These are phyloP conservation scores for Gallinago undulata DNA, from an alignment of 2,113 vertebrate species.

Conservation along the genomic window DNA sequence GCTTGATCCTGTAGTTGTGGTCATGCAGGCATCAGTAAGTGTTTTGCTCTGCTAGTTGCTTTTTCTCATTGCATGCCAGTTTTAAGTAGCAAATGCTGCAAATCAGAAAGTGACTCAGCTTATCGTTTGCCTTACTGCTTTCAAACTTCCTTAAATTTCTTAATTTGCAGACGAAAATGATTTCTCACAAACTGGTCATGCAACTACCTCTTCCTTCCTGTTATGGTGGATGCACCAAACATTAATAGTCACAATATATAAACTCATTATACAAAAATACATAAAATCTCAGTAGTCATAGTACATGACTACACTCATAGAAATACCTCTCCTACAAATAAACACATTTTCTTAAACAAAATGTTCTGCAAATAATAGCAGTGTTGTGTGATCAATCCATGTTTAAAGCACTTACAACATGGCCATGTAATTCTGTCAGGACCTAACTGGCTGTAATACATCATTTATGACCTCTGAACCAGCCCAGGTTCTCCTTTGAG, in stretches of 20 bases:
- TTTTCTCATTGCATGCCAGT: not conserved
- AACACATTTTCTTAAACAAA: not conserved
- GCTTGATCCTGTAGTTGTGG: not conserved
- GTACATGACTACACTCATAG: not conserved
- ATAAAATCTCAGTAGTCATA: not conserved
- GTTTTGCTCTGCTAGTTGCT: not conserved
- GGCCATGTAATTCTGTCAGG: not conserved
- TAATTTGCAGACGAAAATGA: not conserved
- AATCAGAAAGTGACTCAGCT: not conserved
- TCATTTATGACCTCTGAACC: not conserved
- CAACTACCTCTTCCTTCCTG: constrained; percentile 25
- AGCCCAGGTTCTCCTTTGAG: not conserved
- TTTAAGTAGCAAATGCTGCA: not conserved
- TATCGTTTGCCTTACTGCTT: not conserved
- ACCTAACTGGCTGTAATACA: not conserved
- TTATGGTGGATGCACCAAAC: not conserved
- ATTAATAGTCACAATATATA: not conserved
- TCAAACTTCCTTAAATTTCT: constrained; percentile 22
- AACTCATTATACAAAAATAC: not conserved
- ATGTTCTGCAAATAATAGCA: not conserved
- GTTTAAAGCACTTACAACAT: not conserved
- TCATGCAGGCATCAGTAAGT: not conserved
- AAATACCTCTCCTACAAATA: not conserved
- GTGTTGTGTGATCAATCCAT: not conserved
- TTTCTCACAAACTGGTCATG: not conserved